Evolutionary conservation across 2,888 invertebrate species (phyloP), one percentile per base, ranked within the genome.

Genomic region (Dioctria linearis): DNA sequence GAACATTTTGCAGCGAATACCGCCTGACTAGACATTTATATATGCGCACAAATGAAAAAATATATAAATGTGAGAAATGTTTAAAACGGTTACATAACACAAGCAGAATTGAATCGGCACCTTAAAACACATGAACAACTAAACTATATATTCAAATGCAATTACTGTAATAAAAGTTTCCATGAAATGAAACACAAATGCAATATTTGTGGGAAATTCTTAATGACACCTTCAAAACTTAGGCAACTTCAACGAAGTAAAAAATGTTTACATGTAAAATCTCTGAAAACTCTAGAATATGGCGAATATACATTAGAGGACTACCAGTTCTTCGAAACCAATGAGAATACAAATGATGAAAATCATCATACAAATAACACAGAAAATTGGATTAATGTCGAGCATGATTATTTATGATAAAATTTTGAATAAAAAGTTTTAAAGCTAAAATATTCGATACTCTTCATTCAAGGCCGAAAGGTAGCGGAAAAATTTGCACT

Each of bases 121-220:
- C 49, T 37, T 2, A 69, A 51, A 39, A 69, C 51, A 5, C 69
- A 69, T 8, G 51, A 69, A 13, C 25, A 25, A n/a, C 2, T 25
- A 25, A 9, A 5, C 3, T 25, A 49, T 25, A 37, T 9, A 39
- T 69, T 39, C 51, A 69, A 69, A 69, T 69, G 69, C 13, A 39
- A 13, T 2, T 46, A 51, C n/a, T 69, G 69, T 37, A 39, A 25
- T 2, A 69, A 25, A 39, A 39, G 37, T 4, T 69, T 69, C 51
- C 51, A 11, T 3, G 69, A 69, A 25, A 9, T 13, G 6, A 69
- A 51, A 3, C 69, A 69, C 39, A 13, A 69, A 5, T 69, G 69
- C 37, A 51, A 49, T n/a, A 69, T 39, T 2, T 69, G 69, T 39
- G 69, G 69, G 9, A 69, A 69, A 9, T 69, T 49, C 39, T 69